Conservation (phyloP, 2,113 vertebrate genomes). For the Cranoglanis bouderius region DNA sequence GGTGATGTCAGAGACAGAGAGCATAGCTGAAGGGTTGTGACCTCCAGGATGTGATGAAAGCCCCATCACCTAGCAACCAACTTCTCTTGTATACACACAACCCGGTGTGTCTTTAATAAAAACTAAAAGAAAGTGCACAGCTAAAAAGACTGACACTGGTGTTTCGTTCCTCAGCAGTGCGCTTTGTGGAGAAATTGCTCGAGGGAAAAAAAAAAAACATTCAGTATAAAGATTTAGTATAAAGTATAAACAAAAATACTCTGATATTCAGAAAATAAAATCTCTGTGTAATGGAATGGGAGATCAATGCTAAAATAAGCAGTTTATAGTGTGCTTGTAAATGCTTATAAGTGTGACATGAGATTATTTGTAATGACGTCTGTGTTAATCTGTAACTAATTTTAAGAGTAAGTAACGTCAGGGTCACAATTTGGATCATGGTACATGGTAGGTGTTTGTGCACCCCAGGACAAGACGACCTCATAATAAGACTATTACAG, state of each 20-base stretch:
- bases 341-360: background rate
- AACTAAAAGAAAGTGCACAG: background rate
- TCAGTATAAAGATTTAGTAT: background rate
- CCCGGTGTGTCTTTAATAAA: slow-evolving; percentile 12
- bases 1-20: slow-evolving; percentile 19
- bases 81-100: slow-evolving; percentile 15
- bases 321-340: background rate
- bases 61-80: slow-evolving; percentile 39
- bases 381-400: background rate
- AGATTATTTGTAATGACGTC: background rate
- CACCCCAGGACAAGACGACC: background rate
- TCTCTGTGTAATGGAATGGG: background rate
- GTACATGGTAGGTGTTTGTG: background rate
- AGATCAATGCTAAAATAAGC: background rate
- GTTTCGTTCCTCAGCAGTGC: background rate
- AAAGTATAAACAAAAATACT: background rate
- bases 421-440: background rate
- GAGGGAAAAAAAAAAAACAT: background rate
- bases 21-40: slow-evolving; percentile 6
- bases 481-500: background rate
- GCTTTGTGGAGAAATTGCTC: background rate
- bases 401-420: background rate
- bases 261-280: background rate
- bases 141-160: background rate
- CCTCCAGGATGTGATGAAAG: slow-evolving; percentile 36